These are phyloP conservation scores for Equus quagga DNA, from an alignment of 2,113 vertebrate species.

Conservation along the genomic window DNA sequence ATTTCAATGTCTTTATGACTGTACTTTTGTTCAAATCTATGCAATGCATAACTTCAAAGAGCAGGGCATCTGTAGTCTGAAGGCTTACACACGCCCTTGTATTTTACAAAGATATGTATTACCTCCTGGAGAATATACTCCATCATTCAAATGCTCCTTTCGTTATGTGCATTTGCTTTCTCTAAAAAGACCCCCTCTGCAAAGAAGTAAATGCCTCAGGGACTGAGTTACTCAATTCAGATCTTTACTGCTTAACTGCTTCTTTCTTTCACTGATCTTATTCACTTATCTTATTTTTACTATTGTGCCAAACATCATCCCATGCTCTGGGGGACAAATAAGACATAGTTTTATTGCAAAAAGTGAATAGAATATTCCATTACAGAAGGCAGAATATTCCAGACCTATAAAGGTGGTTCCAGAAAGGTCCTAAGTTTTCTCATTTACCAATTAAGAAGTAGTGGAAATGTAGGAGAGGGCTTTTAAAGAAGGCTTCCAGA, in stretches of 20 bases:
- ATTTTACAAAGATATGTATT: slow-evolving; percentile 40
- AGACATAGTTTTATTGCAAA: slow-evolving; percentile 6
- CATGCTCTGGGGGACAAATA: neutral
- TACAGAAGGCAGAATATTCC: slow-evolving; percentile 7
- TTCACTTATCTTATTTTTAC: slow-evolving; percentile 24
- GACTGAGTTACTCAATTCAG: neutral
- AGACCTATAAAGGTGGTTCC: neutral
- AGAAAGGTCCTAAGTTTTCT: neutral
- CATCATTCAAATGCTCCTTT: slow-evolving; percentile 34
- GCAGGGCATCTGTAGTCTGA: neutral
- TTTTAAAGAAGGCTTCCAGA: neutral
- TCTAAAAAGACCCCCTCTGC: neutral
- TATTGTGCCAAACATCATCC: neutral
- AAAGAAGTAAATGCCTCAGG: neutral
- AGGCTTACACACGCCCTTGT: neutral
- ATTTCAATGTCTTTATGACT: too few species aligned
- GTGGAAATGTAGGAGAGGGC: neutral
- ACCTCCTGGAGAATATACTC: neutral
- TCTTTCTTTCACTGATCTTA: slow-evolving; percentile 27
- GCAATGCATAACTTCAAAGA: slow-evolving; percentile 8
- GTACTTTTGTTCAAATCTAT: neutral
- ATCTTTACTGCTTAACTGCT: slow-evolving; percentile 2
- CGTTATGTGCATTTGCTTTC: neutral
- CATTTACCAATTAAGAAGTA: neutral
- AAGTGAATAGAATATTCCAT: slow-evolving; percentile 2